Evolutionary conservation across 1,140 invertebrate species (phyloP).

Genomic region (Diachasmimorpha longicaudata): DNA sequence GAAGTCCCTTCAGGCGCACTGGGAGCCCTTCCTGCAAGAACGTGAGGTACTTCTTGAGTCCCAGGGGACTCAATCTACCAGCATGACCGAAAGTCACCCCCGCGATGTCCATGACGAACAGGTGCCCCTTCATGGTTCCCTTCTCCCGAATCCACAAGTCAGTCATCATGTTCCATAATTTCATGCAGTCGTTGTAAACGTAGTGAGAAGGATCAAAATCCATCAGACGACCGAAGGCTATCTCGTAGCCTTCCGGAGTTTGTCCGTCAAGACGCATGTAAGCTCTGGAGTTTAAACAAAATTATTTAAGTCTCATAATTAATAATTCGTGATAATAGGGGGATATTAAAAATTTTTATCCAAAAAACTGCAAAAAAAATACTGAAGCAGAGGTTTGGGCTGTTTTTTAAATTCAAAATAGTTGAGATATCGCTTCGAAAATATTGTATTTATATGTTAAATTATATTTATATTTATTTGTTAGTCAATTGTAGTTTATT

Average conservation of each 20-base stretch:
- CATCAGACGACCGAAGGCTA: constrained; percentile 61
- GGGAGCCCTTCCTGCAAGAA: constrained; percentile 72
- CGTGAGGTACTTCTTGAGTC: constrained; percentile 69
- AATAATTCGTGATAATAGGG: no score
- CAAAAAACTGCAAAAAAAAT: no score
- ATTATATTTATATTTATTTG: no score
- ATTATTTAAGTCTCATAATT: no score
- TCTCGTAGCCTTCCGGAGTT: constrained; percentile 65
- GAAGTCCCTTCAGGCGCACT: constrained; percentile 69
- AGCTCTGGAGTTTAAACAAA: constrained; percentile 22
- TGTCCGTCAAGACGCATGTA: constrained; percentile 46
- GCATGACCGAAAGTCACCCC: constrained; percentile 66
- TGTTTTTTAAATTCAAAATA: no score
- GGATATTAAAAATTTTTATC: no score
- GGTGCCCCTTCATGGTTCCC: constrained; percentile 65
- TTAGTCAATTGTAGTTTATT: no score
- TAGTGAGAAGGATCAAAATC: constrained; percentile 68
- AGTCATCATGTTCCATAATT: constrained; percentile 65
- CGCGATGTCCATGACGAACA: constrained; percentile 69
- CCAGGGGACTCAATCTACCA: constrained; percentile 65
- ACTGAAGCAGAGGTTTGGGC: no score
- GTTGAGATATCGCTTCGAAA: no score
- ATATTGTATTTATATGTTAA: no score
- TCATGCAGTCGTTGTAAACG: constrained; percentile 61
- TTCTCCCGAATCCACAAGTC: constrained; percentile 65